Evolutionary conservation across 2,113 vertebrate genomes (phyloP).

Genomic region (Upupa epops): DNA sequence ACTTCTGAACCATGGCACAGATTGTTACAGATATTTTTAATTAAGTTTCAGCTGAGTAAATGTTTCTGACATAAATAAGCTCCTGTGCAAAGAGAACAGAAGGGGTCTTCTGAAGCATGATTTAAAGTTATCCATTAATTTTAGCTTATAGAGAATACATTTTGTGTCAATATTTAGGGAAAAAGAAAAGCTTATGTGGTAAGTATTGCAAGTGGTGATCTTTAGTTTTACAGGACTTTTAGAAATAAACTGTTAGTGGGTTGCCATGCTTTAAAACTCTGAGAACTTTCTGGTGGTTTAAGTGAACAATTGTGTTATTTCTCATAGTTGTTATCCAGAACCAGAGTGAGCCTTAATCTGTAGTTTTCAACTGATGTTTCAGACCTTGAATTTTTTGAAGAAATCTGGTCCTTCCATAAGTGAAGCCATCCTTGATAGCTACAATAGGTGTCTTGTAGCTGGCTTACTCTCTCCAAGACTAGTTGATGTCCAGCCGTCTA

Average conservation of each 20-base stretch:
- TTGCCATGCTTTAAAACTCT: background rate
- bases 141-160: background rate
- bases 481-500: constrained; percentile 85
- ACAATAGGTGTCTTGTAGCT: constrained; percentile 90
- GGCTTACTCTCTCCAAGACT: constrained; percentile 89
- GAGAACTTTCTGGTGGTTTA: background rate
- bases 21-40: background rate
- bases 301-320: background rate
- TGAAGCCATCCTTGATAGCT: constrained; percentile 86
- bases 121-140: background rate
- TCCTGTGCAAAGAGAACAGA: background rate
- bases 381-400: constrained; percentile 93
- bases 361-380: constrained; percentile 33
- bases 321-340: background rate
- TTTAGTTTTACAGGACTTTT: background rate
- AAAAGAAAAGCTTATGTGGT: background rate
- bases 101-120: background rate
- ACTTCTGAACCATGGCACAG: background rate
- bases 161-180: background rate
- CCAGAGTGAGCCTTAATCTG: background rate
- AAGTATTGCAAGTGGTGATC: background rate
- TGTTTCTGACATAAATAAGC: background rate
- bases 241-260: background rate
- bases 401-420: constrained; percentile 85
- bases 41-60: background rate